Conservation (phyloP, 2,888 invertebrate genomes). For the Scaptomyza cyrtandrae region DNA sequence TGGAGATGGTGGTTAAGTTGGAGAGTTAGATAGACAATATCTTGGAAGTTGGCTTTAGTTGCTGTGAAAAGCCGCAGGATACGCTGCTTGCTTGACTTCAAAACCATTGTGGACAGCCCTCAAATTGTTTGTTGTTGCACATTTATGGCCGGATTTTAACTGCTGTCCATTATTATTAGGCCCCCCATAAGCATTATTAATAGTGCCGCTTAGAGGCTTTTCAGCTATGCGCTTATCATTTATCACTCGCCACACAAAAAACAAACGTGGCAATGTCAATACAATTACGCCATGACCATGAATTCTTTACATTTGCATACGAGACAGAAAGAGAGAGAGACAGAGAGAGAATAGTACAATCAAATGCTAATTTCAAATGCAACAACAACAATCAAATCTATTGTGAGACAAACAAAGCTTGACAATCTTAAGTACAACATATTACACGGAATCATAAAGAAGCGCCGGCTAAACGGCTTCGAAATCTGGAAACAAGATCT, state of each 20-base stretch:
- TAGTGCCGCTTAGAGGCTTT: constrained; percentile 55
- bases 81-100: constrained; percentile 23
- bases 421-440: constrained; percentile 51
- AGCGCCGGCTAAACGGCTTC: constrained; percentile 43
- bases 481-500: constrained; percentile 70
- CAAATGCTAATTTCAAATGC: constrained; percentile 71
- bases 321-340: constrained; percentile 12
- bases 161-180: constrained; percentile 66
- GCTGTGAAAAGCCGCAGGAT: constrained; percentile 30
- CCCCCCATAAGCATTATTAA: constrained; percentile 70
- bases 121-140: constrained; percentile 59
- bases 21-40: constrained; percentile 5
- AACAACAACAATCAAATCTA: constrained; percentile 41
- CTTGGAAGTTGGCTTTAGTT: not conserved
- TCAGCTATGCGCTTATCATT: constrained; percentile 55
- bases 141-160: constrained; percentile 62
- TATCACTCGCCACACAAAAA: constrained; percentile 52
- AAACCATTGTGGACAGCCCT: constrained; percentile 24
- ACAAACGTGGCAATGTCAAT: constrained; percentile 35
- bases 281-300: constrained; percentile 64
- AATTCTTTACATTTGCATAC: constrained; percentile 47
- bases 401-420: constrained; percentile 55
- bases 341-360: constrained; percentile 32
- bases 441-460: constrained; percentile 49
- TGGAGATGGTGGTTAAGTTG: not conserved